phyloP scores from a whole-genome alignment of 2,888 invertebrate species.

The Drosophila mayaguana region DNA sequence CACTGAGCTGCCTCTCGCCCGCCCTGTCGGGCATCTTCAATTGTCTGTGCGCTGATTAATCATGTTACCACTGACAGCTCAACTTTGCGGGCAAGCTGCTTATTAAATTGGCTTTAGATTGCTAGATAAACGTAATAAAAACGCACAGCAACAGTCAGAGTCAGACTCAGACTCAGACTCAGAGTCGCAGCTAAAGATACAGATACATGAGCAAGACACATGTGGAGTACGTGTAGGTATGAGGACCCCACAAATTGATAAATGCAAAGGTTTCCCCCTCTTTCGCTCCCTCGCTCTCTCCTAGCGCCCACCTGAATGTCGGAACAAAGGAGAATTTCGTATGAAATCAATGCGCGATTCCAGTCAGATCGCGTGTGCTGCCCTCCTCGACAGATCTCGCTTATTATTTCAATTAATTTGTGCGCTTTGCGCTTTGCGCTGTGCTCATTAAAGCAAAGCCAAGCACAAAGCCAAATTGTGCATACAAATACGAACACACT shows the following conservation, averaged over 20 bases:
- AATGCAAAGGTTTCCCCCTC: slow-evolving; percentile 56
- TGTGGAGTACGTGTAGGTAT: slow-evolving; percentile 70
- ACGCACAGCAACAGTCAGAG: slow-evolving; percentile 17
- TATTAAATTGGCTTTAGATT: slow-evolving; percentile 79
- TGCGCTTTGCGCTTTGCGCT: slow-evolving; percentile 57
- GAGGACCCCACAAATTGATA: slow-evolving; percentile 78
- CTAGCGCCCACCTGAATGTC: slow-evolving; percentile 66
- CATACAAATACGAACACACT: slow-evolving; percentile 47
- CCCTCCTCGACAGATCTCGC: slow-evolving; percentile 48
- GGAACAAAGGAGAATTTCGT: slow-evolving; percentile 44
- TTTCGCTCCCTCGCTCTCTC: slow-evolving; percentile 27
- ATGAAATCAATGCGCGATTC: slow-evolving; percentile 65
- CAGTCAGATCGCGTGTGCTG: slow-evolving; percentile 70
- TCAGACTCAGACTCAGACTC: slow-evolving; percentile 6
- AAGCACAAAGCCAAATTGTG: slow-evolving; percentile 55
- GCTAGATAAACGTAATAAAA: slow-evolving; percentile 73
- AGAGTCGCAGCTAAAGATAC: slow-evolving; percentile 16
- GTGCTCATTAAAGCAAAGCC: slow-evolving; percentile 35
- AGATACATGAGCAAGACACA: slow-evolving; percentile 13
- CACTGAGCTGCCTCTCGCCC: not conserved
- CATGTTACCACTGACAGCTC: slow-evolving; percentile 79
- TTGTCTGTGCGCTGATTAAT: slow-evolving; percentile 75
- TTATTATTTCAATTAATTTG: slow-evolving; percentile 79
- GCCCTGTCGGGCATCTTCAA: slow-evolving; percentile 62
- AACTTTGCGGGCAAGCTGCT: slow-evolving; percentile 76